These are phyloP conservation scores for Laterallus jamaicensis DNA, from an alignment of 2,113 vertebrate genomes.

Conservation along the genomic window DNA sequence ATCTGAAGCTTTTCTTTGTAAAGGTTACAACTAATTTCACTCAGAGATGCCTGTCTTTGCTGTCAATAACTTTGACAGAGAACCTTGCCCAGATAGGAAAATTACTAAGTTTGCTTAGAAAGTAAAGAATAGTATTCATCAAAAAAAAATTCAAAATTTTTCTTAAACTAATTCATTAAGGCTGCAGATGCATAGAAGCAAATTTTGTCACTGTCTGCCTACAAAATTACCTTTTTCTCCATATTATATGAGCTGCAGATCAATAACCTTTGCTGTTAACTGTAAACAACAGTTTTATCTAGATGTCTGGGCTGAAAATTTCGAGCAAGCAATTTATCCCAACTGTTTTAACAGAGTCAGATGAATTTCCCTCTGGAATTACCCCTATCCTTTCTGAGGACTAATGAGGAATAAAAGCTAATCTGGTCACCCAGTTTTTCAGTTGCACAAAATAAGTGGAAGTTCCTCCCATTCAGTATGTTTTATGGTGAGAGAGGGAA, in stretches of 20 bases:
- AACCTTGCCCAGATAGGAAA: background rate
- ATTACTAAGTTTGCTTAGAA: background rate
- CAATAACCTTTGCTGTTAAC: background rate
- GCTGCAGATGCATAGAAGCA: background rate
- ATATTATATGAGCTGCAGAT: background rate
- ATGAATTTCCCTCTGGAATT: background rate
- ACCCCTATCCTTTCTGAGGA: background rate
- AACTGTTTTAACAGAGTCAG: background rate
- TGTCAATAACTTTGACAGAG: background rate
- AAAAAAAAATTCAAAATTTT: background rate
- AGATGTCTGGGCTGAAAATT: background rate
- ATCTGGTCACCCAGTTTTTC: background rate
- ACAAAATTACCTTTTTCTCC: background rate
- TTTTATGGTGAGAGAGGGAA: background rate
- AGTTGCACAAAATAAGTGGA: background rate
- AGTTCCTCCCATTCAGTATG: background rate
- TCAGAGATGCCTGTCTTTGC: background rate
- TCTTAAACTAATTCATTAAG: background rate
- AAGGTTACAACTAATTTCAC: background rate
- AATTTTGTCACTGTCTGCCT: background rate
- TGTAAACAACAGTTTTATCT: background rate
- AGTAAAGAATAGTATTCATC: background rate
- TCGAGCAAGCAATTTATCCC: background rate
- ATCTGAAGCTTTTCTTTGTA: background rate
- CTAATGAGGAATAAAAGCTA: background rate